Conservation (phyloP, 2,888 invertebrate species). For the Horisme vitalbata region DNA sequence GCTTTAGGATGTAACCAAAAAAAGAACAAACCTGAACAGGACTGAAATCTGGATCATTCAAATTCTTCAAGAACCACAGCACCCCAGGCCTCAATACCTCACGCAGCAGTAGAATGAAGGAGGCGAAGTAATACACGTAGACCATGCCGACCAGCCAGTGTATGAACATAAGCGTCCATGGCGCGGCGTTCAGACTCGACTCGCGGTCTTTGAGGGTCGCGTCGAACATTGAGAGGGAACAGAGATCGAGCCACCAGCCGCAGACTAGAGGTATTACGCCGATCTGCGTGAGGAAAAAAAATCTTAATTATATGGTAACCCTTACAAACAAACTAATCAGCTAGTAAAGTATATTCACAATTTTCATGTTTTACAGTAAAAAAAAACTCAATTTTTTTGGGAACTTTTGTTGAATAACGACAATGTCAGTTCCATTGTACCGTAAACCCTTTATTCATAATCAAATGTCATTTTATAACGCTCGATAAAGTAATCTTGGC, state of each 20-base stretch:
- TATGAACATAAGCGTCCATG: conserved; percentile 98
- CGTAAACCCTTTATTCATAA: too few relatives aligned
- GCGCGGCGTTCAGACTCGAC: conserved; percentile 93
- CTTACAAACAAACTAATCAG: too few relatives aligned
- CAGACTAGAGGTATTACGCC: conserved; percentile 98
- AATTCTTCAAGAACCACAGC: conserved; percentile 98
- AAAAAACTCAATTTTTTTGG: too few relatives aligned
- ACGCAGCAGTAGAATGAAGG: conserved; percentile 94
- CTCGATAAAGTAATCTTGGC: too few relatives aligned
- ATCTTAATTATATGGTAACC: too few relatives aligned
- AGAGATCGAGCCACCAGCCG: conserved; percentile 99
- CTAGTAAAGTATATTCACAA: too few relatives aligned
- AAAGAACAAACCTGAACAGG: conserved; percentile 91
- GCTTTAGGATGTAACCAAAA: too few relatives aligned
- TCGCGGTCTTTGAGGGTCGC: conserved; percentile 94
- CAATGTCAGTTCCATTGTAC: too few relatives aligned
- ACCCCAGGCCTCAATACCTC: conserved; percentile 98
- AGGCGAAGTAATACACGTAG: conserved; percentile 99
- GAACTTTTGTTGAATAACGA: too few relatives aligned
- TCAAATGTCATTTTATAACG: too few relatives aligned
- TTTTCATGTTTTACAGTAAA: too few relatives aligned
- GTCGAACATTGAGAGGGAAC: conserved; percentile 96
- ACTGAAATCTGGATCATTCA: conserved; percentile 99
- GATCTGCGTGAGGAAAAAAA: conserved; percentile 74
- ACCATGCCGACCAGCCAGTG: conserved; percentile 99